Evolutionary conservation across 2,113 vertebrate genomes (phyloP), one percentile per base, ranked within the genome.

Genomic region (Sula dactylatra): DNA sequence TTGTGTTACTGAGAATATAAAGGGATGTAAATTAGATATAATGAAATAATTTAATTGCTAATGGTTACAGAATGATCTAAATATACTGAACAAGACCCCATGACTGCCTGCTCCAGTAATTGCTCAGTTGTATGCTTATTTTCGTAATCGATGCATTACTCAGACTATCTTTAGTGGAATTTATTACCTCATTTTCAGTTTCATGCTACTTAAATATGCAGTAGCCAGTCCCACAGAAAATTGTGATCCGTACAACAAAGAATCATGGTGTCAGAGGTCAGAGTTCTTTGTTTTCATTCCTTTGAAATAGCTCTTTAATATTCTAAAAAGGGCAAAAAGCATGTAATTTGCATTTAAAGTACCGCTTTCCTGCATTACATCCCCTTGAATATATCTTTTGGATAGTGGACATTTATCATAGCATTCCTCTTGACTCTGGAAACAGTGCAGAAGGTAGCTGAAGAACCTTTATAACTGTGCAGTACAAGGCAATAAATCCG

Each of bases 281-380:
- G 95, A 98, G 97, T 97, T 97, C 96, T 97, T 89, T 94, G 96
- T 96, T 97, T 97, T 94, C 94, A 91, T 95, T 88, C 94, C 95
- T 95, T 97, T 97, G 93, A 95, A 98, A 98, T 98, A 11, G 26
- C 67, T 96, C 90, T 97, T 98, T 98, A 97, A 98, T 98, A 97
- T 97, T 98, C 97, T 97, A 55, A 90, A 93, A 94, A 96, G 96
- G 95, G 96, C 96, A 97, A 95, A 96, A 96, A 97, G 89, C 96
- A 90, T 84, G 92, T 87, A 91, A 98, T 98, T 98, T 98, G 92
- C 98, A 98, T 98, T 97, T 96, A 97, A 97, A 98, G 81, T 72
- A 87, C 72, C 13, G 21, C 81, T 97, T 93, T 96, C 89, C 88
- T 91, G 96, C 97, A 96, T 97, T 97, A 84, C 87, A 62, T 95